phyloP scores from a whole-genome alignment of 2,888 invertebrate species.

The Zaprionus obscuricornis region DNA sequence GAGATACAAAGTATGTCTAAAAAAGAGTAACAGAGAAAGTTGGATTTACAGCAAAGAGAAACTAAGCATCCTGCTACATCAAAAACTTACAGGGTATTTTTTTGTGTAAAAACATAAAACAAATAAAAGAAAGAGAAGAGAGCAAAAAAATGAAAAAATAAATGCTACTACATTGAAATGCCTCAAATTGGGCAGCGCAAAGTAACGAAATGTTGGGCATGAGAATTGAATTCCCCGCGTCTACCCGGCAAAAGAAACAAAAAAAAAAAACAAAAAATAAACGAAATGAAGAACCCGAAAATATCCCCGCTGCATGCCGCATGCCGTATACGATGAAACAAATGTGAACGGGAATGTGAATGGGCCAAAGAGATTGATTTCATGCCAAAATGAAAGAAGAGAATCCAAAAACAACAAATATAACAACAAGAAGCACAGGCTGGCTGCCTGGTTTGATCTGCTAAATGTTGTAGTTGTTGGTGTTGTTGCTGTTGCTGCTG shows the following conservation, averaged over 20 bases:
- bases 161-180: conserved; percentile 42
- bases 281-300: no score
- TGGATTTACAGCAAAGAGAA: no score
- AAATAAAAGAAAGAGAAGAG: no score
- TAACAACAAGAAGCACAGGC: conserved; percentile 21
- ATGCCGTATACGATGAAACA: no score
- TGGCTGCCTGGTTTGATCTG: conserved; percentile 28
- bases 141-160: conserved; percentile 10
- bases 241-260: no score
- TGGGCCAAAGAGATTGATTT: conserved; percentile 64
- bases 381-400: conserved; percentile 47
- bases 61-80: no score
- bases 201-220: not conserved
- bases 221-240: no score
- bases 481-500: conserved; percentile 15
- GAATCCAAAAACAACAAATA: conserved; percentile 27
- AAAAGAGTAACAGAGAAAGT: no score
- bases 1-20: no score
- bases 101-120: conserved; percentile 17
- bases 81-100: no score
- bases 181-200: conserved; percentile 34
- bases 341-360: conserved; percentile 24
- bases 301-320: no score
- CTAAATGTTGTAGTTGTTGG: conserved; percentile 10
- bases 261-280: no score